Conservation (phyloP, 1,140 invertebrate species). For the Micrasema longulum region DNA sequence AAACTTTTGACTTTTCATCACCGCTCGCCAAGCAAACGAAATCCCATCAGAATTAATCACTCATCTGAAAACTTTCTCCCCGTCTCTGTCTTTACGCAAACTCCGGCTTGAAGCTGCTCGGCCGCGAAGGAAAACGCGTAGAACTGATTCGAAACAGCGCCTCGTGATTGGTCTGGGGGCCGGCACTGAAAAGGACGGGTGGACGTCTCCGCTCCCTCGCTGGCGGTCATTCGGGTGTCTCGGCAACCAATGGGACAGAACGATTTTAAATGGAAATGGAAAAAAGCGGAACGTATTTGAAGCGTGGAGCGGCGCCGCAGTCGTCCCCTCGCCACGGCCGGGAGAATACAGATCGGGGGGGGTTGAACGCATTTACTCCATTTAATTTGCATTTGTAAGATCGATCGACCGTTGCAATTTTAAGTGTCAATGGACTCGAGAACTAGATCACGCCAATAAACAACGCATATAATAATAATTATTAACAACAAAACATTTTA, state of each 20-base stretch:
- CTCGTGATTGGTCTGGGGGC: conserved; percentile 35
- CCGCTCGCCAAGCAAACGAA: conserved; percentile 35
- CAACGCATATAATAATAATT: too few relatives aligned
- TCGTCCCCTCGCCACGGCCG: conserved; percentile 40
- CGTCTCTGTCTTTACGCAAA: conserved; percentile 4
- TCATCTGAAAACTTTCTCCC: conserved; percentile 28
- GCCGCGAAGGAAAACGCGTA: conserved; percentile 10
- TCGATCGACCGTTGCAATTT: conserved; percentile 33
- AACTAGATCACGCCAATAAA: not conserved
- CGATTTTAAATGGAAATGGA: conserved; percentile 46
- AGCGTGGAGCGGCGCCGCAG: conserved; percentile 38
- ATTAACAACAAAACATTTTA: too few relatives aligned
- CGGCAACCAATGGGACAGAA: conserved; percentile 52
- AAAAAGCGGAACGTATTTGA: conserved; percentile 46
- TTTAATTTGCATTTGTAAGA: conserved; percentile 41
- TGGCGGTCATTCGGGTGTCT: conserved; percentile 48
- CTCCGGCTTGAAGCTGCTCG: not conserved
- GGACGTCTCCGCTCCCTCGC: conserved; percentile 26
- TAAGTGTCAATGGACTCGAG: conserved; percentile 34
- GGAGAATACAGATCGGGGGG: conserved; percentile 39
- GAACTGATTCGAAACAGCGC: conserved; percentile 11
- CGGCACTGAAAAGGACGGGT: conserved; percentile 37
- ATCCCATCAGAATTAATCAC: conserved; percentile 36
- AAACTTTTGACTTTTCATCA: conserved; percentile 32
- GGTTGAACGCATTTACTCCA: conserved; percentile 33